Conservation (phyloP, 2,113 vertebrate genomes). For the Muntiacus muntjak region DNA sequence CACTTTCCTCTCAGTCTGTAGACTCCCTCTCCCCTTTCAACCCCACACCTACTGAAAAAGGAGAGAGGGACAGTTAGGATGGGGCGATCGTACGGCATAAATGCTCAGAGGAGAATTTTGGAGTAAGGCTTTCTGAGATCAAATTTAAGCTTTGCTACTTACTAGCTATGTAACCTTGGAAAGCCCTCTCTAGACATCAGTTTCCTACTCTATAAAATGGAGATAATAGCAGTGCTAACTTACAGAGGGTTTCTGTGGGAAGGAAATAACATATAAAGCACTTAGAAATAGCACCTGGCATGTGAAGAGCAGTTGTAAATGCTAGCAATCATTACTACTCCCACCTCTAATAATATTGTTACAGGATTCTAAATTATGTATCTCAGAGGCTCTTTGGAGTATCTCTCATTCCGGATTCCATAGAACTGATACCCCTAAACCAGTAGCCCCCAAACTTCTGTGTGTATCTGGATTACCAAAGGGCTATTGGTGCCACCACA, state of each 20-base stretch:
- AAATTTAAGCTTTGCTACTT: neutral
- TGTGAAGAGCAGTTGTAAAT: accelerated
- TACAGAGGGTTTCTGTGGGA: neutral
- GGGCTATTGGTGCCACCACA: neutral
- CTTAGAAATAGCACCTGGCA: neutral
- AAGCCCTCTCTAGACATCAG: neutral
- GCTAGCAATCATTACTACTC: neutral
- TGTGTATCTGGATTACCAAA: neutral
- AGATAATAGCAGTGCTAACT: neutral
- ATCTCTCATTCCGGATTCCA: neutral
- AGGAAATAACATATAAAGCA: neutral
- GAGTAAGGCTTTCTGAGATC: neutral
- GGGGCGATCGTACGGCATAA: no score
- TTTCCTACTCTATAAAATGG: neutral
- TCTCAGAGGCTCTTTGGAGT: neutral
- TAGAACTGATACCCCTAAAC: neutral
- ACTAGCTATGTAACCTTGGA: neutral
- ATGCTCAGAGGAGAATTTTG: neutral
- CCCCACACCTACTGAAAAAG: neutral
- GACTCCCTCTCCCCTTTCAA: neutral
- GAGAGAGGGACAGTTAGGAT: neutral
- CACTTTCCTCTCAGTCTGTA: neutral
- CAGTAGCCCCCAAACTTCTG: neutral
- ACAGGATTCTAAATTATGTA: no score
- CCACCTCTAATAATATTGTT: neutral